A percentile compares a stretch with the other conserved stretches of the same genome.
Conservation (phyloP, 2,113 vertebrate genomes). For the Tursiops truncatus region DNA sequence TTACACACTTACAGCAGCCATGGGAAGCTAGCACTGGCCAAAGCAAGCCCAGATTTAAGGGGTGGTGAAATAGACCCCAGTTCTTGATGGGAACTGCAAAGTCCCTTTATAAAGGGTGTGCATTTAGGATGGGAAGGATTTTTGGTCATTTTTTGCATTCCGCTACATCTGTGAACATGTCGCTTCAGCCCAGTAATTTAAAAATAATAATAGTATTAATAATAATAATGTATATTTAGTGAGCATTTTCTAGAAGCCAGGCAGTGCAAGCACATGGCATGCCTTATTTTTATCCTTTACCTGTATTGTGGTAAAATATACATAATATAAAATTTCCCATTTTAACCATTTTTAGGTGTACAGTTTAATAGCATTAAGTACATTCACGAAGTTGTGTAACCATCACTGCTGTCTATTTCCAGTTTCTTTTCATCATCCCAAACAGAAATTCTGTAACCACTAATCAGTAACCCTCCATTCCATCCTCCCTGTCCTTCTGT, state of each 20-base stretch:
- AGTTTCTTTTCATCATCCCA: background rate
- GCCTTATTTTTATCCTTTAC: background rate
- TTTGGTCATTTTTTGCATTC: background rate
- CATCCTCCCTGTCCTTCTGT: background rate
- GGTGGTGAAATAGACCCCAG: background rate
- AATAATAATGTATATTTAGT: background rate
- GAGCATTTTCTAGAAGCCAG: background rate
- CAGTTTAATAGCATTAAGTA: background rate
- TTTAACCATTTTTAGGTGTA: background rate
- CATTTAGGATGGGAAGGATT: background rate
- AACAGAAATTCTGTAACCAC: background rate
- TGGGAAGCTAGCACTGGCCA: background rate
- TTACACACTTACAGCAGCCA: background rate
- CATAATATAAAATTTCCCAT: background rate
- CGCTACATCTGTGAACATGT: background rate
- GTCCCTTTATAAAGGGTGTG: background rate
- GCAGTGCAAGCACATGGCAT: no score
- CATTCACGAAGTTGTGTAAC: accelerated
- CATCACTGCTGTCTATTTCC: background rate
- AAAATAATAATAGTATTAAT: background rate
- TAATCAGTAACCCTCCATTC: no score
- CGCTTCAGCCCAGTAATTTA: background rate
- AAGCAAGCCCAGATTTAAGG: background rate
- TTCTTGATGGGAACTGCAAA: background rate
- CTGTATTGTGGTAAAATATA: background rate